Evolutionary conservation across 2,113 vertebrate genomes (phyloP).

Genomic region (Eira barbara): DNA sequence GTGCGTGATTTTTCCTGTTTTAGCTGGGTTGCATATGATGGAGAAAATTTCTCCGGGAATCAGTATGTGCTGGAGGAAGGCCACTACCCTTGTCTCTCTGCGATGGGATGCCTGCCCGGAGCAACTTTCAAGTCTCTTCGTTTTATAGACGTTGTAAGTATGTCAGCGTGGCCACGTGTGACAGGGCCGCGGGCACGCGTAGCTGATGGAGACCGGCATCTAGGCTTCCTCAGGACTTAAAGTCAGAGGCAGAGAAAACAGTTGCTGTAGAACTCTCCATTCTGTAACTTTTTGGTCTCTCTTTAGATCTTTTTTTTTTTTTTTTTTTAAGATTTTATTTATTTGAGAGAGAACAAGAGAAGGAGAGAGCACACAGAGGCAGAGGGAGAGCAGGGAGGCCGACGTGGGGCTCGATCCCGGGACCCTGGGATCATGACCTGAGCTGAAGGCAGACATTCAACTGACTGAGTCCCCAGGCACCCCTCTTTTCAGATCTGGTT

Average conservation of each 20-base stretch:
- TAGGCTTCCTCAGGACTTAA: background rate
- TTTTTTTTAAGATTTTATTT: background rate
- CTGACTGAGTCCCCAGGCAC: background rate
- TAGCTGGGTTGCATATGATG: constrained; percentile 93
- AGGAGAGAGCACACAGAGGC: background rate
- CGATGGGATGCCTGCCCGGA: constrained; percentile 89
- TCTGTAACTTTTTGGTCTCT: background rate
- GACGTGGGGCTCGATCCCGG: background rate
- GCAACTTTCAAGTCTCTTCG: constrained; percentile 87
- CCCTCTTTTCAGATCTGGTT: background rate
- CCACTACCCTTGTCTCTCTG: constrained; percentile 85
- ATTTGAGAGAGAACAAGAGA: background rate
- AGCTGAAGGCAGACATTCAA: background rate
- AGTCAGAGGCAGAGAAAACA: background rate
- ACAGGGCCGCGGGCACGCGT: fast-evolving
- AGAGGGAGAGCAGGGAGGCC: background rate
- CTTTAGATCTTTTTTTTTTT: background rate
- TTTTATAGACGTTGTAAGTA: constrained; percentile 90
- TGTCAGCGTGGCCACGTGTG: fast-evolving
- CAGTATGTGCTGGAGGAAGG: constrained; percentile 96
- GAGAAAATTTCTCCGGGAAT: constrained; percentile 88
- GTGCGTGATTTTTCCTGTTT: constrained; percentile 55
- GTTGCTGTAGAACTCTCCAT: background rate
- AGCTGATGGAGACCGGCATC: background rate
- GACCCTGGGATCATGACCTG: background rate